Evolutionary conservation across 1,140 invertebrate species (phyloP).

Genomic region (Bombus confusus): DNA sequence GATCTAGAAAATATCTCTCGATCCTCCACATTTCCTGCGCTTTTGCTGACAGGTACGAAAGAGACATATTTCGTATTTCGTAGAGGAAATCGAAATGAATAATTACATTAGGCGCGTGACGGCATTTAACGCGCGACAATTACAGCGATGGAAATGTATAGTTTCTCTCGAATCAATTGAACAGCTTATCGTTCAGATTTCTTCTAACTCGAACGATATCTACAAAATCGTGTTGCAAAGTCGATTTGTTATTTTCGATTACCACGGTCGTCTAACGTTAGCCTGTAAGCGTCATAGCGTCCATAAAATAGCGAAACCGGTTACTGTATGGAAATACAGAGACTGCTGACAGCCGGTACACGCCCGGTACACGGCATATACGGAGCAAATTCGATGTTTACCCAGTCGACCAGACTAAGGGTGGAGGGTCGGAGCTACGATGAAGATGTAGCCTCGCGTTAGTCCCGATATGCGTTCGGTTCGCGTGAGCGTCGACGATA

Average conservation of each 20-base stretch:
- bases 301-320: neutral
- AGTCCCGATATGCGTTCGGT: constrained; percentile 47
- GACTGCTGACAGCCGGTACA: constrained; percentile 30
- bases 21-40: too few relatives aligned
- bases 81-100: too few relatives aligned
- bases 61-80: rapidly evolving
- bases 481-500: constrained; percentile 44
- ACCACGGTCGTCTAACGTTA: neutral
- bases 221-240: neutral
- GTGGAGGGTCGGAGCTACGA: constrained; percentile 18
- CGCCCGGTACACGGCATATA: constrained; percentile 45
- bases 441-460: constrained; percentile 63
- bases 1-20: too few relatives aligned
- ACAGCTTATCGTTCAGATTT: too few relatives aligned
- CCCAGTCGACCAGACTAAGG: constrained; percentile 21
- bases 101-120: too few relatives aligned
- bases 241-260: neutral
- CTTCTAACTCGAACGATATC: too few relatives aligned
- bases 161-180: too few relatives aligned
- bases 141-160: too few relatives aligned
- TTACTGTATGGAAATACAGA: constrained; percentile 70
- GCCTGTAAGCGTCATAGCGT: neutral
- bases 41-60: too few relatives aligned
- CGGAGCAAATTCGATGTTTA: constrained; percentile 67
- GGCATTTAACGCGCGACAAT: too few relatives aligned